Conservation (phyloP, 2,888 invertebrate species). For the Troilus luridus region DNA sequence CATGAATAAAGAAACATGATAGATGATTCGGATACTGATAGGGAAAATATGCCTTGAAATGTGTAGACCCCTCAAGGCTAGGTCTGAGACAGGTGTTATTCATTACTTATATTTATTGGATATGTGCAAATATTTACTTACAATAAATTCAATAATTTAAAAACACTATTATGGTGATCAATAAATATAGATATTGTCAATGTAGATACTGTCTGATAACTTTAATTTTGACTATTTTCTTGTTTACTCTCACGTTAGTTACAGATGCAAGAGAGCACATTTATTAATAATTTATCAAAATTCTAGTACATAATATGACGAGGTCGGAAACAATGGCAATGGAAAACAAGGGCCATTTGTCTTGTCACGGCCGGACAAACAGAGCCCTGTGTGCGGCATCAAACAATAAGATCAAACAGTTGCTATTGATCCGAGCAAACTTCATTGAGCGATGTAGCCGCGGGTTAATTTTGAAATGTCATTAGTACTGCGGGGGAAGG, state of each 20-base stretch:
- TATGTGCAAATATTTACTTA: too few relatives aligned
- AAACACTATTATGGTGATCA: too few relatives aligned
- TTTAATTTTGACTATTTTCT: too few relatives aligned
- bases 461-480: conserved; percentile 39
- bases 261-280: background rate
- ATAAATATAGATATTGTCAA: too few relatives aligned
- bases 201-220: too few relatives aligned
- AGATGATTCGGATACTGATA: too few relatives aligned
- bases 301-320: background rate
- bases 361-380: conserved; percentile 24
- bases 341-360: conserved; percentile 25
- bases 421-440: conserved; percentile 39
- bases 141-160: too few relatives aligned
- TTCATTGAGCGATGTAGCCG: conserved; percentile 21
- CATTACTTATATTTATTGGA: too few relatives aligned
- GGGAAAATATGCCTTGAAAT: too few relatives aligned
- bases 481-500: background rate
- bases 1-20: too few relatives aligned
- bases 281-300: background rate
- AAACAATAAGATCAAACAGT: conserved; percentile 46
- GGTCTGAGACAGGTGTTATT: too few relatives aligned
- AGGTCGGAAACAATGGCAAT: background rate
- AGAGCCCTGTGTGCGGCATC: background rate
- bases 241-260: background rate
- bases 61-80: too few relatives aligned